Evolutionary conservation across 2,113 vertebrate species (phyloP).

Genomic region (Heteronetta atricapilla): DNA sequence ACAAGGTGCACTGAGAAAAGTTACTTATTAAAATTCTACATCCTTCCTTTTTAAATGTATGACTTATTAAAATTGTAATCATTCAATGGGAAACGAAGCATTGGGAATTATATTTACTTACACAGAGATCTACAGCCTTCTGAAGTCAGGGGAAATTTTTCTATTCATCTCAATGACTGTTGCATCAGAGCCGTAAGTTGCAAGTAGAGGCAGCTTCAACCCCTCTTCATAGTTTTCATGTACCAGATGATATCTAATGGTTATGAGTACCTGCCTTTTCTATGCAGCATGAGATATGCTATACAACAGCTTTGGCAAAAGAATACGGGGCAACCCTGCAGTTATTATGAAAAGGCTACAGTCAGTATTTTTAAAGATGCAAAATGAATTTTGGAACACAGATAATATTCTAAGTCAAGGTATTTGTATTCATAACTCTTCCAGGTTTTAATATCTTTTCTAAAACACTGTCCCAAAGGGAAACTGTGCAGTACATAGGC

Average conservation of each 20-base stretch:
- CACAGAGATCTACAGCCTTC: neutral
- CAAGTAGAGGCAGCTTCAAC: neutral
- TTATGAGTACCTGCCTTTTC: neutral
- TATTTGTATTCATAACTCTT: neutral
- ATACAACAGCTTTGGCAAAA: neutral
- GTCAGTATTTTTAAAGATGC: neutral
- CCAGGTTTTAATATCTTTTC: neutral
- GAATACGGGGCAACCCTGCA: neutral
- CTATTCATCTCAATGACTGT: neutral
- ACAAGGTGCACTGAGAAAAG: neutral
- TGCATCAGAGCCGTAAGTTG: neutral
- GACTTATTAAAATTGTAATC: neutral
- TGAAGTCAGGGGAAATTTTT: neutral
- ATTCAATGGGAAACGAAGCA: neutral
- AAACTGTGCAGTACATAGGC: neutral
- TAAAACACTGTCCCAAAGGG: neutral
- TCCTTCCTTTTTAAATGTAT: neutral
- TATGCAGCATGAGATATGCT: neutral
- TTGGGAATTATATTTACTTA: slow-evolving; percentile 8
- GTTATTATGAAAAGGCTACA: neutral
- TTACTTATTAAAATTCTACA: neutral
- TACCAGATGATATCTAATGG: neutral
- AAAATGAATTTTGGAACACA: neutral
- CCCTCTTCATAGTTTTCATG: neutral
- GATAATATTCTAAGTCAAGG: neutral